A percentile compares a stretch with the other conserved stretches of the same genome.
phyloP scores from a whole-genome alignment of 64 coral and sea anemone genomes.

The Pocillopora verrucosa region DNA sequence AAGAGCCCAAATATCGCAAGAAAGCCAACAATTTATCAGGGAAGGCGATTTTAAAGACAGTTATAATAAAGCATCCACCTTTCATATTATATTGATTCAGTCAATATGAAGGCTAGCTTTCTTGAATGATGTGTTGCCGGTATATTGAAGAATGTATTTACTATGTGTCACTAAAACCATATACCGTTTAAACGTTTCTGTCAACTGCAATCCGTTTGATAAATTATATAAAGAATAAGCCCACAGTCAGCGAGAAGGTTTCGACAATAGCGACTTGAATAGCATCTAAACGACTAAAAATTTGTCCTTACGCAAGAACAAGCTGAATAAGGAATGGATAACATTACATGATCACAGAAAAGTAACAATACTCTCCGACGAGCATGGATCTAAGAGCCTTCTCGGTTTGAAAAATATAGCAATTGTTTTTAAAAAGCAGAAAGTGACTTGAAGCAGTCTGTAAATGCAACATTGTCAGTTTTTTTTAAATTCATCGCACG shows the following conservation, averaged over 20 bases:
- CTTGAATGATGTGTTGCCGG: background rate
- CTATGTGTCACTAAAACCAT: background rate
- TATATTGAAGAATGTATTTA: conserved; percentile 2
- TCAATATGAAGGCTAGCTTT: background rate
- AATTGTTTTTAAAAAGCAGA: background rate
- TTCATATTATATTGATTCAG: background rate
- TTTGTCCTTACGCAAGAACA: background rate
- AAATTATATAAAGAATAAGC: background rate
- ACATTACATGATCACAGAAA: background rate
- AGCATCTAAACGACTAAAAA: background rate
- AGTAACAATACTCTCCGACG: background rate
- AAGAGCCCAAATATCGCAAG: background rate
- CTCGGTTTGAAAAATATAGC: background rate
- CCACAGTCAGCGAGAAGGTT: too few species aligned
- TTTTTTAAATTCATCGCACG: too few species aligned
- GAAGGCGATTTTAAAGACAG: background rate
- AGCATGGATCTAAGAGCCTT: background rate
- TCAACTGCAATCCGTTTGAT: background rate
- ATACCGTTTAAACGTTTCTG: background rate
- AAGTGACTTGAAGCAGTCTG: background rate
- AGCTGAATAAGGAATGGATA: too few species aligned
- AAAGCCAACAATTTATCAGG: background rate
- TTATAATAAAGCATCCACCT: background rate
- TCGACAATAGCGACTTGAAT: too few species aligned
- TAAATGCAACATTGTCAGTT: too few species aligned